Base-by-base conservation (phyloP, 1,140 invertebrate species). In the Babylonia areolata region DNA sequence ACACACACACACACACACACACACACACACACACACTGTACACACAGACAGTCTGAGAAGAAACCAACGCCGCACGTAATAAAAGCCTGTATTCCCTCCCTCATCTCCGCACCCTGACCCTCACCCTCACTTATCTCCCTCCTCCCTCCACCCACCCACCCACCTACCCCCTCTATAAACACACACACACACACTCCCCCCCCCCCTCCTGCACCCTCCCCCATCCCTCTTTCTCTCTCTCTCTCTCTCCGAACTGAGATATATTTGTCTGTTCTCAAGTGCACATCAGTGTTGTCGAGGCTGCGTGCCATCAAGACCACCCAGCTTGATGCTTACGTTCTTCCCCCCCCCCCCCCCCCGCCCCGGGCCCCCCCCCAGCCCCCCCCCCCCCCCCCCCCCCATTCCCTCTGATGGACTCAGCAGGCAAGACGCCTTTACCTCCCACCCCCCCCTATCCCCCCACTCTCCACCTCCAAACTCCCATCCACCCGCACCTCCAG, bases 221-320 rank as follows among this genome's bases (percentile, higher is more conserved):
- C 58, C 2, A 12, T 64, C 58, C 28, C 58, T 64, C 58, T 64
- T 20, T 64, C 58, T 64, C 58, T 64, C 58, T 64, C 20, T 64
- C 58, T 64, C 58, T 64, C 58, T 15, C 58, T 23, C 58, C 15
- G 15, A 23, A 64, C 58, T 64, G 58, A 51, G 6, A 64, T 64
- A 64, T 64, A 64, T 64, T 64, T 64, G 58, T 64, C 58, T 64
- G 58, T 23, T 64, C 58, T 64, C 58, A 64, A 64, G 58, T 64
- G 58, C 58, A 64, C 58, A 64, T 64, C 58, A 17, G 46, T 51
- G 46, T 9, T 51, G 46, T 9, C 9, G 2, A 17, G 46, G 9
- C 46, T 51, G 46, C 46, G 46, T 51, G 46, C 46, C 46, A 17
- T 9, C 9, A 5, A 23, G 58, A 64, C 58, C 58, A 64, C 58